These are phyloP conservation scores for Pyrocoelia pectoralis DNA, from an alignment of 2,888 invertebrate species.

Conservation along the genomic window DNA sequence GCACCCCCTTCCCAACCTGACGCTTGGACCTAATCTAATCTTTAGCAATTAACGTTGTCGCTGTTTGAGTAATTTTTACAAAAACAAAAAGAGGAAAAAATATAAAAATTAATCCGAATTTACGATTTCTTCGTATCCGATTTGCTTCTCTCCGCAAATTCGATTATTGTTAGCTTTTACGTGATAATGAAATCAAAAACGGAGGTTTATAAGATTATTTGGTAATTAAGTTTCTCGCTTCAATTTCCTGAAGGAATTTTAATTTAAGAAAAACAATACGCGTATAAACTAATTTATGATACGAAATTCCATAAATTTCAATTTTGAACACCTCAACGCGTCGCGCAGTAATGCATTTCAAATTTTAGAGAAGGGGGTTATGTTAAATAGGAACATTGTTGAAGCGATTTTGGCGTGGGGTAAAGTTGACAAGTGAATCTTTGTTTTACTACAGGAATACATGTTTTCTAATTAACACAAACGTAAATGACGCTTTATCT, in stretches of 20 bases:
- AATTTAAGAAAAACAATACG: background rate
- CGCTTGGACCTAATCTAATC: slow-evolving; percentile 7
- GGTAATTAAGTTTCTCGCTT: background rate
- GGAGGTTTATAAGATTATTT: background rate
- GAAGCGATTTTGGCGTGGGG: too few relatives aligned
- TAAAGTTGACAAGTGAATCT: too few relatives aligned
- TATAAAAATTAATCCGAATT: slow-evolving; percentile 4
- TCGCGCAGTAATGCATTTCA: too few relatives aligned
- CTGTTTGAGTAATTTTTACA: background rate
- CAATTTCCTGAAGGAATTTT: background rate
- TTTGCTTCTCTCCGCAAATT: background rate
- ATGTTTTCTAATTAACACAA: too few relatives aligned
- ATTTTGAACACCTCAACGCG: background rate
- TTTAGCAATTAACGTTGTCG: slow-evolving; percentile 7
- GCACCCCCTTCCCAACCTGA: slow-evolving; percentile 17
- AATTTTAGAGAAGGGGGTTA: too few relatives aligned
- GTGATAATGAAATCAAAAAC: background rate
- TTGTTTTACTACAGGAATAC: too few relatives aligned
- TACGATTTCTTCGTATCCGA: background rate
- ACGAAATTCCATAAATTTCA: background rate
- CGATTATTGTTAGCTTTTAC: slow-evolving; percentile 7
- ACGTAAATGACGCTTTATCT: too few relatives aligned
- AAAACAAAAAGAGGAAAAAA: background rate
- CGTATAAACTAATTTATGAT: background rate
- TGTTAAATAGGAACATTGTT: too few relatives aligned